These are phyloP conservation scores for Synaphobranchus kaupii DNA, from an alignment of 2,797 vertebrate species.

Conservation along the genomic window DNA sequence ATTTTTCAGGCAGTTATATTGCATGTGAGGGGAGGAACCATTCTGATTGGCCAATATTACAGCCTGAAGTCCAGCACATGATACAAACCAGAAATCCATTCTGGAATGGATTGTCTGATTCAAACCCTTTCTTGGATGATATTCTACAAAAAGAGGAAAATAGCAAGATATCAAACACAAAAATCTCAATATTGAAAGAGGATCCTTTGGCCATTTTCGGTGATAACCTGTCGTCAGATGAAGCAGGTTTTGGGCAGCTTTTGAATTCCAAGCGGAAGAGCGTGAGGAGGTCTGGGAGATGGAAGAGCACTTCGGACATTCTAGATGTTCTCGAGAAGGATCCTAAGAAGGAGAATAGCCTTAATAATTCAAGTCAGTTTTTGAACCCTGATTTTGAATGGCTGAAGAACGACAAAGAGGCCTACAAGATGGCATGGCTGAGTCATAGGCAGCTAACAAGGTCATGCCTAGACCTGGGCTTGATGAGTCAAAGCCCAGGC, in stretches of 20 bases:
- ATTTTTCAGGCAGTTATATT: conserved; percentile 59
- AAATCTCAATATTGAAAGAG: conserved; percentile 69
- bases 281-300: conserved; percentile 76
- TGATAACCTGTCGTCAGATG: conserved; percentile 84
- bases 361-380: conserved; percentile 58
- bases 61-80: conserved; percentile 53
- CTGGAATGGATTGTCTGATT: conserved; percentile 86
- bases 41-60: conserved; percentile 58
- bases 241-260: conserved; percentile 75
- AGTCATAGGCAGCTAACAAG: conserved; percentile 90
- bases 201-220: conserved; percentile 68
- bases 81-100: conserved; percentile 84
- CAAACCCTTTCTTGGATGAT: conserved; percentile 93
- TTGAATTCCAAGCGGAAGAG: conserved; percentile 64
- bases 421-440: conserved; percentile 95
- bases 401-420: conserved; percentile 89
- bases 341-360: conserved; percentile 55
- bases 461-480: conserved; percentile 89
- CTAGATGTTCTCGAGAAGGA: conserved; percentile 75
- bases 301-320: conserved; percentile 89
- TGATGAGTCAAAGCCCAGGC: conserved; percentile 88
- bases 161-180: conserved; percentile 57
- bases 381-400: conserved; percentile 79
- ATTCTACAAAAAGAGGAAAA: conserved; percentile 72
- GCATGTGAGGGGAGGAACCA: conserved; percentile 42